These are phyloP conservation scores for Drosophila paulistorum DNA, from an alignment of 1,140 invertebrate genomes.

Conservation along the genomic window DNA sequence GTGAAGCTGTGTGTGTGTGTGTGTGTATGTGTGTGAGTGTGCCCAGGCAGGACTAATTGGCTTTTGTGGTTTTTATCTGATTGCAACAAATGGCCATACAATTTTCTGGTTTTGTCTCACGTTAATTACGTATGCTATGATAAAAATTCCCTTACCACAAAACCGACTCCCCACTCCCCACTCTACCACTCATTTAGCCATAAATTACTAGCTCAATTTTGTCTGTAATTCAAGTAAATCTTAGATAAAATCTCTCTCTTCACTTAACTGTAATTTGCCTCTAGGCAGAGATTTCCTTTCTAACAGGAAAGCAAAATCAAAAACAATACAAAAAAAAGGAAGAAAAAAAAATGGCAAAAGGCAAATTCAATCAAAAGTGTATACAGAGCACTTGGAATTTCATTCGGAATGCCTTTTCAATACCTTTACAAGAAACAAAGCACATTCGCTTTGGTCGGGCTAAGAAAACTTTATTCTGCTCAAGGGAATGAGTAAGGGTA, in stretches of 20 bases:
- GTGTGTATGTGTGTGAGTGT: background rate
- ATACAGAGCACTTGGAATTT: conserved; percentile 54
- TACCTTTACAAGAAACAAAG: conserved; percentile 18
- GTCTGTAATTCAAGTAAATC: conserved; percentile 53
- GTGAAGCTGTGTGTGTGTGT: background rate
- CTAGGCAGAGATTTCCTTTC: conserved; percentile 26
- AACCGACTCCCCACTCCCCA: too few species aligned
- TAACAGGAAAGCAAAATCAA: conserved; percentile 21
- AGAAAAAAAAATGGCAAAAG: conserved; percentile 38
- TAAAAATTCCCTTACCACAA: conserved; percentile 2
- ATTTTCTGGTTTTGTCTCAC: conserved; percentile 25
- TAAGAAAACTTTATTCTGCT: background rate
- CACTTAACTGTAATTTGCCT: conserved; percentile 31
- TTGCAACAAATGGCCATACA: conserved; percentile 31
- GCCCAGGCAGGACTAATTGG: conserved; percentile 51
- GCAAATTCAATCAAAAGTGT: conserved; percentile 75
- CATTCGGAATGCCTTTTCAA: conserved; percentile 58
- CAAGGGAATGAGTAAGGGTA: background rate
- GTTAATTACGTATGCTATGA: conserved; percentile 62
- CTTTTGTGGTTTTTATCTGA: conserved; percentile 63
- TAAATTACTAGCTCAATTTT: conserved; percentile 30
- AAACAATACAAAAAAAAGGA: conserved; percentile 8
- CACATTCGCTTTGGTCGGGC: background rate
- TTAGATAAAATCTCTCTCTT: conserved; percentile 18
- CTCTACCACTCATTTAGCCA: background rate